Evolutionary conservation across 2,113 vertebrate genomes (phyloP).

Genomic region (Marcusenius ussheri): DNA sequence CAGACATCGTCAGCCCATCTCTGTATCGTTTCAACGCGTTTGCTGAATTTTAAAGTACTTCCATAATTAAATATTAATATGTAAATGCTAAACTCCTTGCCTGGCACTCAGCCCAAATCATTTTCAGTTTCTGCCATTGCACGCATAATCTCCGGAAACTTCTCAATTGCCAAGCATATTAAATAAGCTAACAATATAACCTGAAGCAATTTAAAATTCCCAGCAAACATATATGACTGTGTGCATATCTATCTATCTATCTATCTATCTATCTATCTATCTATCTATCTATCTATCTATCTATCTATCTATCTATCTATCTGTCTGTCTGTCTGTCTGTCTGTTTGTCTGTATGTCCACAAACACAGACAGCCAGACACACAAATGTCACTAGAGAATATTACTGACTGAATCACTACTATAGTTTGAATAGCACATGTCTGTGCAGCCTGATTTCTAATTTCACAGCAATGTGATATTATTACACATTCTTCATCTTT

Average conservation of each 20-base stretch:
- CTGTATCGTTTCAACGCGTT: not conserved
- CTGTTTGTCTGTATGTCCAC: not conserved
- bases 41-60: not conserved
- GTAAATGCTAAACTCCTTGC: not conserved
- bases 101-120: not conserved
- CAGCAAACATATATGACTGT: not conserved
- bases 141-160: not conserved
- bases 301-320: not conserved
- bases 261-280: not conserved
- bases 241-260: not conserved
- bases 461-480: not conserved
- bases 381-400: not conserved
- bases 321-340: not conserved
- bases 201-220: not conserved
- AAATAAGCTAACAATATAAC: not conserved
- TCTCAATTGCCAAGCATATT: not conserved
- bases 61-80: slow-evolving; percentile 1
- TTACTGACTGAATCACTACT: not conserved
- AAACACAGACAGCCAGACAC: not conserved
- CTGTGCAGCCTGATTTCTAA: not conserved
- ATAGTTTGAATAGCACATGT: not conserved
- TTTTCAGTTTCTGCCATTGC: not conserved
- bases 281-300: not conserved
- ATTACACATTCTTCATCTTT: not conserved
- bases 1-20: not conserved